Evolutionary conservation across 2,888 invertebrate genomes (phyloP).

Genomic region (Nemotelus nigrinus): DNA sequence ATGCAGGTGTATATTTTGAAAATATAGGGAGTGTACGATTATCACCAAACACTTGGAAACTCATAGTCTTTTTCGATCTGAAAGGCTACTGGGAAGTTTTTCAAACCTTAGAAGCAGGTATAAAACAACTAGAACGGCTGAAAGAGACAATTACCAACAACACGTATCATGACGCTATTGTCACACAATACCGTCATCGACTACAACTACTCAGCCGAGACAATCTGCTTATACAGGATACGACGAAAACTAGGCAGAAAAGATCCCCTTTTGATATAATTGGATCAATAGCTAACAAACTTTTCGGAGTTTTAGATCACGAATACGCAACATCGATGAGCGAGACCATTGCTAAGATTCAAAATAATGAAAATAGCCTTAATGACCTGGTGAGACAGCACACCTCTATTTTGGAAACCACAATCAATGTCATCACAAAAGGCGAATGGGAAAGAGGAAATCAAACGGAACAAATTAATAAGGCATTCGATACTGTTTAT

Average conservation of each 20-base stretch:
- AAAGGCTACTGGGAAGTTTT: constrained; percentile 9
- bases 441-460: background rate
- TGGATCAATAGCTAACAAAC: constrained; percentile 16
- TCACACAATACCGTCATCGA: constrained; percentile 1
- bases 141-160: background rate
- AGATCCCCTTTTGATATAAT: constrained; percentile 29
- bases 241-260: background rate
- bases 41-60: background rate
- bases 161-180: background rate
- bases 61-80: constrained; percentile 5
- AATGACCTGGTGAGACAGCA: background rate
- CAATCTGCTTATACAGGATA: background rate
- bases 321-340: background rate
- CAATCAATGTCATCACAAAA: constrained; percentile 11
- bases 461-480: background rate
- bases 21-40: background rate
- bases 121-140: background rate
- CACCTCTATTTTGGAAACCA: background rate
- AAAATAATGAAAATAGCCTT: constrained; percentile 10
- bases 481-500: no score
- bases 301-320: constrained; percentile 22
- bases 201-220: background rate
- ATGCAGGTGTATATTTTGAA: background rate
- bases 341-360: background rate
- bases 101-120: background rate